phyloP scores from a whole-genome alignment of 2,113 vertebrate species.

The Micromys minutus region DNA sequence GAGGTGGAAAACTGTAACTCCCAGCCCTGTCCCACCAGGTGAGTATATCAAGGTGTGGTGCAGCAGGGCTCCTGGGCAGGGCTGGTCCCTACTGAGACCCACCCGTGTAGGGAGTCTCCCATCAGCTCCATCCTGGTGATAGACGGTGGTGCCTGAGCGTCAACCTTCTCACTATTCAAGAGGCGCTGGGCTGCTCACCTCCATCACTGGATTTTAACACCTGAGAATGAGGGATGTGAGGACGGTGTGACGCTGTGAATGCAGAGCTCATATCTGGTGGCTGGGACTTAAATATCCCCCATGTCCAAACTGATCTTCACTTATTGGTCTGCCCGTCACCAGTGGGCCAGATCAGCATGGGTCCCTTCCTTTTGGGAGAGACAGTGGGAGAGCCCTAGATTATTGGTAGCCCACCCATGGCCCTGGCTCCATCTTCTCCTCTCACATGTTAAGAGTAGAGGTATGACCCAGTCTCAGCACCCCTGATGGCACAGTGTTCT shows the following conservation, averaged over 20 bases:
- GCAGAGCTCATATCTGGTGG: accelerated
- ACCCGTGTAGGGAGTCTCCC: not conserved
- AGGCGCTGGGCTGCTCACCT: not conserved
- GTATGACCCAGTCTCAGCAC: not conserved
- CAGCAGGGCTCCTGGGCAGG: not conserved
- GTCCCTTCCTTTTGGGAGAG: not conserved
- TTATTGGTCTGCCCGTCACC: not conserved
- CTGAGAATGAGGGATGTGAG: not conserved
- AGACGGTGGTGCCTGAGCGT: not conserved
- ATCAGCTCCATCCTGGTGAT: not conserved
- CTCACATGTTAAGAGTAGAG: accelerated
- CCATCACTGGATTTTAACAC: not conserved
- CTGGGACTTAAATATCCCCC: not conserved
- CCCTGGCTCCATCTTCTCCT: not conserved
- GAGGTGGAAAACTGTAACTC: constrained; percentile 80
- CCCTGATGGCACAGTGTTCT: not conserved
- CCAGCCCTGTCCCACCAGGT: constrained; percentile 84
- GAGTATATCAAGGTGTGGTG: not conserved
- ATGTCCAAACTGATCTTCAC: not conserved
- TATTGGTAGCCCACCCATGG: accelerated
- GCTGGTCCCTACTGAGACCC: not conserved
- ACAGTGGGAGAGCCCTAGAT: not conserved
- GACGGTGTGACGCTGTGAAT: not conserved
- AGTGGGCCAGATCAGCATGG: accelerated
- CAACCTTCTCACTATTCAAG: not conserved